Evolutionary conservation across 2,797 vertebrate genomes (phyloP), one percentile per base, ranked within the genome.

Genomic region (Triplophysa yarkandensis): DNA sequence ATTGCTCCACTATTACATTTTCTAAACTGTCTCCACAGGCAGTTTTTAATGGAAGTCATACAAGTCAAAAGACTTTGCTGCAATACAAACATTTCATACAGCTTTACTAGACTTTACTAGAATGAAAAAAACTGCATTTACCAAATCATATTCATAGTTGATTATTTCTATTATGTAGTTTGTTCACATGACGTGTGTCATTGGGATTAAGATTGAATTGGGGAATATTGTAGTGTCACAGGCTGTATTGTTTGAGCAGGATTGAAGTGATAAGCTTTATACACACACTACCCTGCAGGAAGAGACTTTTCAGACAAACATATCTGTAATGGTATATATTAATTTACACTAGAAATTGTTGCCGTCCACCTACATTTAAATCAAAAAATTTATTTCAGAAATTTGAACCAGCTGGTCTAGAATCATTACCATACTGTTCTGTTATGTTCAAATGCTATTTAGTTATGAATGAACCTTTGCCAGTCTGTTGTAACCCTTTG

Each of bases 1-100:
- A 92, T 92, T 91, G 88, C 90, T 91, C 88, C 88, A 89, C 90
- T 91, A 91, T 92, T 91, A 89, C 88, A 91, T 90, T 89, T 88
- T 85, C 90, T 88, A 84, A 74, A 74, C 52, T 46, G 84, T 89
- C 89, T 90, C 91, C 92, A 92, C 88, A 89, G 90, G 89, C 90
- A 86, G 84, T 89, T 82, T 88, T 88, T 92, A 92, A 91, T 92
- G 90, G 78, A 75, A 92, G 87, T 88, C 89, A 83, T 83, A 86
- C 89, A 90, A 87, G 79, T 85, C 88, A 87, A 87, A 85, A 91
- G 89, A 84, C 85, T 89, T 84, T 74, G 83, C 88, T 89, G 85
- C 85, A 92, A 89, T 90, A 90, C 91, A 91, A 90, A 87, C 87
- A 88, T 88, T 91, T 90, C 91, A 89, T 91, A 91, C 85, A 88